Base-by-base conservation (phyloP, 2,888 invertebrate genomes). In the Drosophila anomalata region DNA sequence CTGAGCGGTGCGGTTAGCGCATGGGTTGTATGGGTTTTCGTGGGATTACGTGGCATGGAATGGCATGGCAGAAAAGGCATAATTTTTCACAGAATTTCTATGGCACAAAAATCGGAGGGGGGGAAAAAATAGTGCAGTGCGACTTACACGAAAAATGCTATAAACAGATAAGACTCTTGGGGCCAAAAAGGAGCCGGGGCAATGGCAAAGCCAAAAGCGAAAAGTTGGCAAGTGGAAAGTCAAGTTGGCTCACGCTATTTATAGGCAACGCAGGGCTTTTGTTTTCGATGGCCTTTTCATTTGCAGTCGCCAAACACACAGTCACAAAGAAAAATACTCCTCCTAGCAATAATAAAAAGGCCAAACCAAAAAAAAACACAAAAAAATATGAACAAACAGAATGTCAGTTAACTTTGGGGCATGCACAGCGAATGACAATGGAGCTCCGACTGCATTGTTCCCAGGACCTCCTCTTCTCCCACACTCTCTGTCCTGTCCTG, bases 281-380 rank as follows among this genome's bases (percentile, higher is more conserved):
- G 82, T 83, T 87, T 83, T 83, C 85, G 82, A 81, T 87, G 85
- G 85, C 82, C 82, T 87, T 83, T 83, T 87, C 87, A 83, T 87
- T 83, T 83, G 79, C 87, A 87, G 87, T 58, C 66, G 67, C 77
- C 83, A 44, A 22, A 20, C 44, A 44, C 44, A 33, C 48, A 39
- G 42, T 17, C 12, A 58, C 58, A 68, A 51, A 75, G 77, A 77
- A 79, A 76, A 80, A 68, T 66, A 66, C 73, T 55, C 41, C 41
- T 42, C 41, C 41, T 20, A 39, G 42, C 42, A 55, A 61, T 44
- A 66, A 68, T 55, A 26, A 53, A 54, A 53, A 33, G 14, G n/a
- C n/a, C 29, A 58, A 57, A 56, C 57, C 26, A 41, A 17, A 55
- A 55, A 55, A 71, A 47, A 66, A 60, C 44, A 7, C 39, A 56